Percentiles rank a stretch among this genome's conserved stretches.
Conservation (phyloP, 2,113 vertebrate genomes). For the Vulpes ferrilata region DNA sequence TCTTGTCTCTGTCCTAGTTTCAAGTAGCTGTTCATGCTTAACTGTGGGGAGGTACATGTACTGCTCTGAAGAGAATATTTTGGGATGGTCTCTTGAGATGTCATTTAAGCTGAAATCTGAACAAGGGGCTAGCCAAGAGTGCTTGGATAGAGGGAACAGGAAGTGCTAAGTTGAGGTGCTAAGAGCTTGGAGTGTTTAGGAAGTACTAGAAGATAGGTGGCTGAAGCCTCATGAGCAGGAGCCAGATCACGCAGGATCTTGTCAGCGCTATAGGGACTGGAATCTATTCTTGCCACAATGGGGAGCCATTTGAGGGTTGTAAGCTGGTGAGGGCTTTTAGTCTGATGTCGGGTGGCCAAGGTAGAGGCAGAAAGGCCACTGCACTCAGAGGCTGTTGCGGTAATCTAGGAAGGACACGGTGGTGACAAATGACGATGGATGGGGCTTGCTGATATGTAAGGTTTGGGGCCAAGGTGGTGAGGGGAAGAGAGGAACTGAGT, state of each 20-base stretch:
- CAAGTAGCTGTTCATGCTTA: not conserved
- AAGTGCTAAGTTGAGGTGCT: not conserved
- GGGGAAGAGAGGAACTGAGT: not conserved
- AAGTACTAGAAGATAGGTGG: not conserved
- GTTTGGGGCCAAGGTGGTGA: not conserved
- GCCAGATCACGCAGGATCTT: not conserved
- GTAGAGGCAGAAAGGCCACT: not conserved
- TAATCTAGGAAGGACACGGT: not conserved
- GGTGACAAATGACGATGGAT: not conserved
- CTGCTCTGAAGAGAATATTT: not conserved
- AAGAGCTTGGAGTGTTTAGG: not conserved
- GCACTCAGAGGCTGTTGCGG: not conserved
- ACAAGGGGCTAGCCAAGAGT: not conserved
- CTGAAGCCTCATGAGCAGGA: not conserved
- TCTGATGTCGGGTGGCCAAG: not conserved
- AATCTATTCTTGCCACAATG: not conserved
- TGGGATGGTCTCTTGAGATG: not conserved
- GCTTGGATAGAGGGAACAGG: not conserved
- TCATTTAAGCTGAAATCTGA: conserved; percentile 15
- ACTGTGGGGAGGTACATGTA: not conserved
- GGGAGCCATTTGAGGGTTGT: not conserved
- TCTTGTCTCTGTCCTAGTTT: not conserved
- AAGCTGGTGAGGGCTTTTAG: not conserved
- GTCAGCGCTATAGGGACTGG: not conserved
- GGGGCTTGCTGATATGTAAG: not conserved